Base-by-base conservation (phyloP, 2,113 vertebrate species). In the Seriola aureovittata region DNA sequence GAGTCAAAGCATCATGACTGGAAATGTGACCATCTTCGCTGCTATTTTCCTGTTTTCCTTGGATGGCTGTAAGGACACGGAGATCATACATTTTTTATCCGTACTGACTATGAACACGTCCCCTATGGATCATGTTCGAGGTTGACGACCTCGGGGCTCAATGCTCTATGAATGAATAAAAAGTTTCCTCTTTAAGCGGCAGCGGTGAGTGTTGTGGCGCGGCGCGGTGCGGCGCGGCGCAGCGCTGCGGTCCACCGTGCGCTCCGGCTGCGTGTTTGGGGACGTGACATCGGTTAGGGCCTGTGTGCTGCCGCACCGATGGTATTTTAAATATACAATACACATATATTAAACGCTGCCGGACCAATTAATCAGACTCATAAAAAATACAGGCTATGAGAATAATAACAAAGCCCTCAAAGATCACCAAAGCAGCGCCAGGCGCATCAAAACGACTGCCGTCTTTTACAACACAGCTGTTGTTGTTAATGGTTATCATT, bases 1-100 rank as follows among this genome's bases (percentile, higher is more conserved):
- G 14, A 57, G 12, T 62, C 70, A 46, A 59, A 64, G 34, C 54
- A 34, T 2, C 8, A 11, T 8, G 82, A 42, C 23, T 46, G 38
- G 38, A 62, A 59, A 57, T 12, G 23, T 34, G 32, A n/a, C 29
- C 9, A 4, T 44, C 32, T 55, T 12, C 77, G 68, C 38, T 75
- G 54, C 48, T 85, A 68, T 85, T 72, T 83, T 52, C 19, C 63
- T 76, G 58, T 62, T 66, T 65, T 58, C 52, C 71, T 64, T 8
- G 17, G 19, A 60, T 67, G 46, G 58, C 60, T 50, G 55, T 29
- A 67, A 59, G 21, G 46, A 81, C 68, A 46, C 2, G 17, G 14
- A 36, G 10, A 77, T 66, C 34, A 58, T 88, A 0, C 57, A 88
- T 90, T 40, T 85, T 86, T 80, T 1, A 84, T 66, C 29, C 4